Conservation (phyloP, 2,888 invertebrate species). For the Lasioglossum zephyrum region DNA sequence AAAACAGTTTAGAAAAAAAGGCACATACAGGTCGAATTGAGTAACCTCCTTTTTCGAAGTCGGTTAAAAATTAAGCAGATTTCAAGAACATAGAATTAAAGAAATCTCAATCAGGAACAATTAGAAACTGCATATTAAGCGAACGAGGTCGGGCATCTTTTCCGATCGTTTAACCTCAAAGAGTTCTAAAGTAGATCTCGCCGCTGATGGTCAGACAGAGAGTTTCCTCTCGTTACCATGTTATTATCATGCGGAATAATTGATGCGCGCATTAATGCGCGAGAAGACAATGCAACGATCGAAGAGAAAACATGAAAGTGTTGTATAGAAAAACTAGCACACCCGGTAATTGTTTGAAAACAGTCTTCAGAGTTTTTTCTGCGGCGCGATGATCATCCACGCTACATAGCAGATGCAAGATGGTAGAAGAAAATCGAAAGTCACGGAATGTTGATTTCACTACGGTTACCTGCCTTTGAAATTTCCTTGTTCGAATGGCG, state of each 20-base stretch:
- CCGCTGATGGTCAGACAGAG: not conserved
- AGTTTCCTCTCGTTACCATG: not conserved
- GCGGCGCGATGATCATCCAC: not conserved
- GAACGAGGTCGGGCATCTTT: not conserved
- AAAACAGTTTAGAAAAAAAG: no score
- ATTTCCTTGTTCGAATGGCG: not conserved
- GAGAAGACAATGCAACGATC: not conserved
- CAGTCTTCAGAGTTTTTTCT: not conserved
- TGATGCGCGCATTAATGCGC: not conserved
- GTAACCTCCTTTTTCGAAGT: no score
- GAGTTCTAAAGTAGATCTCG: not conserved
- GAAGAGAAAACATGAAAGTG: conserved; percentile 17
- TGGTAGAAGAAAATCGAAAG: not conserved
- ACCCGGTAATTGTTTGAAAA: not conserved
- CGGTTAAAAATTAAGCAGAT: not conserved
- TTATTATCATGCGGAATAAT: not conserved
- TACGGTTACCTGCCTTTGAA: not conserved
- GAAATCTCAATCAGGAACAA: not conserved
- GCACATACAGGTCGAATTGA: no score
- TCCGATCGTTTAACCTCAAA: not conserved
- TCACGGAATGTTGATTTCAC: conserved; percentile 2
- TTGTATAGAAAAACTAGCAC: not conserved
- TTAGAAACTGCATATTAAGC: not conserved
- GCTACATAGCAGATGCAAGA: not conserved
- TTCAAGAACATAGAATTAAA: not conserved